A percentile compares a stretch with the other conserved stretches of the same genome.
Conservation (phyloP, 2,113 vertebrate genomes). For the Accipiter virgatus region DNA sequence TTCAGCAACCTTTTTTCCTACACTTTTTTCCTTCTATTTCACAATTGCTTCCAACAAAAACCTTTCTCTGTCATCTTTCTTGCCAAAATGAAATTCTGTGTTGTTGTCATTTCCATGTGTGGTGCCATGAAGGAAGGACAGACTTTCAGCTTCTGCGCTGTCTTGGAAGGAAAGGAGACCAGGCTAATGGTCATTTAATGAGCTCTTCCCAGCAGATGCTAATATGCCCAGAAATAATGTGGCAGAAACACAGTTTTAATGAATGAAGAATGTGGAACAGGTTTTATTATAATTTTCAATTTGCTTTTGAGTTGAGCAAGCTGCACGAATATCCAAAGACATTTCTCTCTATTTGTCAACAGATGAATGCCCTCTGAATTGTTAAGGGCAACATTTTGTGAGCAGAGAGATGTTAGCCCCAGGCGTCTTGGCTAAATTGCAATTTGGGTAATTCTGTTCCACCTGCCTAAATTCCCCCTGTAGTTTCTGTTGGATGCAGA, state of each 20-base stretch:
- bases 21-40: neutral
- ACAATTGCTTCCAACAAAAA: neutral
- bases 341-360: constrained; percentile 54
- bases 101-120: neutral
- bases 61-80: neutral
- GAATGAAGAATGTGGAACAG: constrained; percentile 29
- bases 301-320: constrained; percentile 15
- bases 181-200: constrained; percentile 32
- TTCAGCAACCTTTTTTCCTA: neutral
- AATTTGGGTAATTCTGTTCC: constrained; percentile 60
- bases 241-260: constrained; percentile 33
- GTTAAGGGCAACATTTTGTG: constrained; percentile 39
- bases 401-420: constrained; percentile 7
- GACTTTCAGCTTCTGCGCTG: neutral
- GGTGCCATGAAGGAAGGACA: neutral
- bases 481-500: constrained; percentile 20
- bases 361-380: constrained; percentile 47
- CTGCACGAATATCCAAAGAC: neutral
- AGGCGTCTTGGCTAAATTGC: constrained; percentile 64
- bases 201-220: constrained; percentile 20
- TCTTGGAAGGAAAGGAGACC: constrained; percentile 12
- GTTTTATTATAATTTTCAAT: constrained; percentile 49
- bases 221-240: neutral
- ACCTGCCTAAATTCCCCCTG: constrained; percentile 62
- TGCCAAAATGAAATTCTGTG: neutral